These are phyloP conservation scores for Hololepta plana DNA, from an alignment of 2,888 invertebrate species.

Conservation along the genomic window DNA sequence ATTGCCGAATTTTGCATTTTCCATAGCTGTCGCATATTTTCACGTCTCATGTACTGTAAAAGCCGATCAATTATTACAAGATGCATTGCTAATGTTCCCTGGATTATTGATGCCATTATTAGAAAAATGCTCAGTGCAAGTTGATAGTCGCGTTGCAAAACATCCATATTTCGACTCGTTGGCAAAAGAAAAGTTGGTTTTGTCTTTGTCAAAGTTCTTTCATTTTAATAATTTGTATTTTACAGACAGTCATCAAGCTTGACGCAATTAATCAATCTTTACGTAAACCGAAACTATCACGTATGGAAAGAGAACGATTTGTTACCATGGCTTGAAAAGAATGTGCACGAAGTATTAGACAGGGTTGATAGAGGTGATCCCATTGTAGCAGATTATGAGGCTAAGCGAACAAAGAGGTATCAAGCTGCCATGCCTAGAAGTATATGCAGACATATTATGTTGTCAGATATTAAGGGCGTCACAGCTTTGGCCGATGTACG, in stretches of 20 bases:
- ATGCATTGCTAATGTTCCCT: constrained; percentile 68
- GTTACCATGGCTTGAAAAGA: constrained; percentile 57
- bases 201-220: constrained; percentile 12
- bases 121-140: constrained; percentile 57
- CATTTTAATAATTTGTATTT: constrained; percentile 13
- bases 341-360: constrained; percentile 44
- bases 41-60: constrained; percentile 19
- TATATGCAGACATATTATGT: constrained; percentile 47
- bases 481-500: constrained; percentile 19
- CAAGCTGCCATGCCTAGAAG: constrained; percentile 40
- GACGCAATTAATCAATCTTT: constrained; percentile 51
- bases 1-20: constrained; percentile 77
- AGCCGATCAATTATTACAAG: constrained; percentile 50
- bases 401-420: constrained; percentile 41
- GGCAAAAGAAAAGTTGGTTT: constrained; percentile 8
- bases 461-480: constrained; percentile 54
- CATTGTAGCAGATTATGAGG: constrained; percentile 37
- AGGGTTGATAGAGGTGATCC: constrained; percentile 43
- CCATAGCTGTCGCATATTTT: constrained; percentile 56
- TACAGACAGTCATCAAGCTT: constrained; percentile 44
- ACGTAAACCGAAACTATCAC: constrained; percentile 52
- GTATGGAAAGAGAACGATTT: constrained; percentile 65
- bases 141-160: constrained; percentile 40
- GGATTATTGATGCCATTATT: constrained; percentile 51
- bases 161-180: constrained; percentile 31